These are phyloP conservation scores for Danaus melanippus DNA, from an alignment of 1,140 invertebrate species.

Conservation along the genomic window DNA sequence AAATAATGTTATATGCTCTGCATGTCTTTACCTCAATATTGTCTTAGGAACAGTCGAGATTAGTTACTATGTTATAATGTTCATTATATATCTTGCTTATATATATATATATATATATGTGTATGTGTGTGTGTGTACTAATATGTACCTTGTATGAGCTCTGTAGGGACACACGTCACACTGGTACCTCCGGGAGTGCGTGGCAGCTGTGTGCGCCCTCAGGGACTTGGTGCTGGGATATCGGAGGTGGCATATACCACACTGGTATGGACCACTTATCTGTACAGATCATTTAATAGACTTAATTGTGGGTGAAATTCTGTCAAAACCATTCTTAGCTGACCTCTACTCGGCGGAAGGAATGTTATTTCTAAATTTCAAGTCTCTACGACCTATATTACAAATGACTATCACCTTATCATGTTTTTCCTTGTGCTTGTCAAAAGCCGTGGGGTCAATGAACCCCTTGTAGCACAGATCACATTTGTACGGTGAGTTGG, in stretches of 20 bases:
- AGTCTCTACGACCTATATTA: too few species aligned
- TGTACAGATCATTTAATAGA: conserved; percentile 9
- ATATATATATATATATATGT: neutral
- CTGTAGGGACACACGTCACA: conserved; percentile 32
- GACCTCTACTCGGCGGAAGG: too few species aligned
- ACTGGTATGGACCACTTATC: conserved; percentile 34
- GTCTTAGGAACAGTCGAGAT: too few species aligned
- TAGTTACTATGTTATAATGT: too few species aligned
- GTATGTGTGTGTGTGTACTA: too few species aligned
- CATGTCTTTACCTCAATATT: too few species aligned
- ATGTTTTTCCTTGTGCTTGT: conserved; percentile 48
- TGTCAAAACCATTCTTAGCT: too few species aligned
- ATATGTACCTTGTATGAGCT: conserved; percentile 39
- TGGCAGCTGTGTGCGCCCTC: conserved; percentile 25
- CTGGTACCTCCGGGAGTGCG: conserved; percentile 30
- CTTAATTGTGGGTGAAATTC: neutral
- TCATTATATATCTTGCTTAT: too few species aligned
- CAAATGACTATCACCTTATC: conserved; percentile 42
- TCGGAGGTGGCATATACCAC: conserved; percentile 35
- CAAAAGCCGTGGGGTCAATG: conserved; percentile 33
- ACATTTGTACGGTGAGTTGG: conserved; percentile 46
- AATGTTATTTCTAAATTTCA: too few species aligned
- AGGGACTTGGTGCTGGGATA: conserved; percentile 31
- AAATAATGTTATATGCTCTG: too few species aligned
- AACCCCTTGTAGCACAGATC: conserved; percentile 47